Conservation (phyloP, 2,797 vertebrate genomes). For the Xerus rutilus region DNA sequence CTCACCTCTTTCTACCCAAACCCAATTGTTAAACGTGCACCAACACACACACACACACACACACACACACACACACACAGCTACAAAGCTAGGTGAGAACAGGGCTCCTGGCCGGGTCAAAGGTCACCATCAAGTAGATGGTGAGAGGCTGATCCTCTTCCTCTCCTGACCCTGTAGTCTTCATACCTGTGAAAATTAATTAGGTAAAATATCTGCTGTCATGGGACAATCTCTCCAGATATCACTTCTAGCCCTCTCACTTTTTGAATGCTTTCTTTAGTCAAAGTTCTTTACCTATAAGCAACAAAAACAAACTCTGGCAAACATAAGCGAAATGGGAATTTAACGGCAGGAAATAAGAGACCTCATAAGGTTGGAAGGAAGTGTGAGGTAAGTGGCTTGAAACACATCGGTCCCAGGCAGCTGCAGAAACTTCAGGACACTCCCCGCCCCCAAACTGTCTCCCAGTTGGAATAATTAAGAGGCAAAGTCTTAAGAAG, state of each 20-base stretch:
- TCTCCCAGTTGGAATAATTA: slow-evolving; percentile 11
- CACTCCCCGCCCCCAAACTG: rapidly evolving
- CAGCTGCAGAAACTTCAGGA: slow-evolving; percentile 40
- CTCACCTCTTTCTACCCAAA: not conserved
- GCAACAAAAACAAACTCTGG: not conserved
- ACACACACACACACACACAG: no score
- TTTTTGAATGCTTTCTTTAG: not conserved
- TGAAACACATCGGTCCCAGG: not conserved
- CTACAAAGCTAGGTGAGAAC: not conserved
- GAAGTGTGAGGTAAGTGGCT: not conserved
- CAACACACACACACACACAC: no score
- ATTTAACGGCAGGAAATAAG: not conserved
- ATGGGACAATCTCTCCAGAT: not conserved
- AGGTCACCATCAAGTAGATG: not conserved
- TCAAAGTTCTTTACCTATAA: not conserved
- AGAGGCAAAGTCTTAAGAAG: slow-evolving; percentile 29
- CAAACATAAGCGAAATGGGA: not conserved
- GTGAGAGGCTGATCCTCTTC: not conserved
- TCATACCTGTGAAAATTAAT: not conserved
- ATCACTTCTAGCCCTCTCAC: not conserved
- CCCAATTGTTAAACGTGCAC: not conserved
- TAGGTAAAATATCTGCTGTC: not conserved
- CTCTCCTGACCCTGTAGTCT: not conserved
- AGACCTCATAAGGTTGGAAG: not conserved
- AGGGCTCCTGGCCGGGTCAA: not conserved